Conservation (phyloP, 2,888 invertebrate genomes). For the Diadegma fenestrale region DNA sequence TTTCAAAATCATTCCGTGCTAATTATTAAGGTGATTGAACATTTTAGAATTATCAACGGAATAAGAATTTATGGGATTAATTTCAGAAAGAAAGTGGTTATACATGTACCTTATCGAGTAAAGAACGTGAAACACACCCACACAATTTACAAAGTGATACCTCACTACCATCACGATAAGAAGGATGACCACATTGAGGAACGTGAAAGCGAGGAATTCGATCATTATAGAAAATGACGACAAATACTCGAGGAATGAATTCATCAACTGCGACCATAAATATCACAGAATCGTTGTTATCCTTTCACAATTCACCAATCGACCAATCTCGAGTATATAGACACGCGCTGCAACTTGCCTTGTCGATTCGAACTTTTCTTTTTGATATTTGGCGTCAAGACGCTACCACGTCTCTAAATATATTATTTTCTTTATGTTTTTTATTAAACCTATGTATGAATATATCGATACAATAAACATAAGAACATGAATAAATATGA, state of each 20-base stretch:
- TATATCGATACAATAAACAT: no score
- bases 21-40: neutral
- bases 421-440: neutral
- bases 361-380: no score
- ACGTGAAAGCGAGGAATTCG: conserved; percentile 67
- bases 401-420: no score
- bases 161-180: conserved; percentile 84
- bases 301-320: neutral
- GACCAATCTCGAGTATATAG: no score
- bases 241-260: conserved; percentile 31
- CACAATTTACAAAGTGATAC: conserved; percentile 90
- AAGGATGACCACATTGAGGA: conserved; percentile 58
- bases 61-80: neutral
- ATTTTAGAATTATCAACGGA: neutral
- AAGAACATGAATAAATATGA: no score
- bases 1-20: neutral
- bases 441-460: no score
- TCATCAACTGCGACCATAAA: neutral
- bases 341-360: no score
- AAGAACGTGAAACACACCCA: conserved; percentile 90
- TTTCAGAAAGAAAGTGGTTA: conserved; percentile 89
- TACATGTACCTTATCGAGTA: conserved; percentile 89
- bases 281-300: neutral
- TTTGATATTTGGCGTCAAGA: no score
- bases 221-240: conserved; percentile 68